phyloP scores from a whole-genome alignment of 1,140 invertebrate genomes.

The Drosophila truncata region DNA sequence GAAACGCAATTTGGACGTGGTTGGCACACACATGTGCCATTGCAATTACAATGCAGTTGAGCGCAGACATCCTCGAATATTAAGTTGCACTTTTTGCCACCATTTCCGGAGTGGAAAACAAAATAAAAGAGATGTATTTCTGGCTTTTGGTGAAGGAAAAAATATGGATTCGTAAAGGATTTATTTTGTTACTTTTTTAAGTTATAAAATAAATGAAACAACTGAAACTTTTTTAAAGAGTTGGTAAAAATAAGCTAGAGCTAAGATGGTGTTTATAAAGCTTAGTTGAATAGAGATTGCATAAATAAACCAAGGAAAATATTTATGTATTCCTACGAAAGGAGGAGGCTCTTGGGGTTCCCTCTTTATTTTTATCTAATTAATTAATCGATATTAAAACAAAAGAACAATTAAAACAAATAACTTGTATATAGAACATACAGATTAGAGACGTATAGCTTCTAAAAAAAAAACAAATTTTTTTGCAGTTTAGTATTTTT shows the following conservation, averaged over 20 bases:
- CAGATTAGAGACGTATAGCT: too few relatives aligned
- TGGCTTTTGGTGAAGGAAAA: conserved; percentile 2
- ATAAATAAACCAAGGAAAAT: too few relatives aligned
- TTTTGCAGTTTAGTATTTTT: too few relatives aligned
- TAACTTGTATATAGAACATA: too few relatives aligned
- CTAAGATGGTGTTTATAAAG: not conserved
- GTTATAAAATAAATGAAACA: too few relatives aligned
- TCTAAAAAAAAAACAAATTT: too few relatives aligned
- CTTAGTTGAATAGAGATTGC: too few relatives aligned
- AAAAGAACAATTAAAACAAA: too few relatives aligned
- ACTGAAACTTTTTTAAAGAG: not conserved
- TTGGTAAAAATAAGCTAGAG: not conserved
- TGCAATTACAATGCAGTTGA: conserved; percentile 64
- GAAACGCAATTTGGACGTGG: conserved; percentile 60
- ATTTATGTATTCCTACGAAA: too few relatives aligned
- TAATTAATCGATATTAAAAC: too few relatives aligned
- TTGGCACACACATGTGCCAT: conserved; percentile 21
- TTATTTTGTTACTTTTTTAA: not conserved
- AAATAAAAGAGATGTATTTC: not conserved
- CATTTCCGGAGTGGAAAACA: not conserved
- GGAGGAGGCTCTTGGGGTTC: too few relatives aligned
- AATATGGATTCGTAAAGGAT: not conserved
- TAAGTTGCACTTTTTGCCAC: conserved; percentile 6
- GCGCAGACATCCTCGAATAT: conserved; percentile 10
- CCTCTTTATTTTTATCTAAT: too few relatives aligned